phyloP scores from a whole-genome alignment of 2,797 vertebrate species.

The Mionectes olivaceus region DNA sequence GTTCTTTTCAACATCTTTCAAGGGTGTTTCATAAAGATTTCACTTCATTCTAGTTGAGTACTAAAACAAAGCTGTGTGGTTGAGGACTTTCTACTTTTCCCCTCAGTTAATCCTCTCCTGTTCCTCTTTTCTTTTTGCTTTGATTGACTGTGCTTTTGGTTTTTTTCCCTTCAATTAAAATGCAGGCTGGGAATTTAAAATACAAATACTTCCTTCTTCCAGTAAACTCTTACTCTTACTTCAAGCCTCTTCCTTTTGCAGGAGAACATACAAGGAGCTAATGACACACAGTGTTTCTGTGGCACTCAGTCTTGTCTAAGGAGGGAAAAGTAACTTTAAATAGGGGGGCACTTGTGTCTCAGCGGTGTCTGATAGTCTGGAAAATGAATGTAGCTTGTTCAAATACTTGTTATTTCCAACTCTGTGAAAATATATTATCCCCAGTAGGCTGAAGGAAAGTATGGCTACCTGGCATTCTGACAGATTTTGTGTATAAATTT shows the following conservation, averaged over 20 bases:
- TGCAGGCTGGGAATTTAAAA: neutral
- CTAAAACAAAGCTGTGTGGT: neutral
- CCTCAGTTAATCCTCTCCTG: neutral
- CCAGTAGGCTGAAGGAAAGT: neutral
- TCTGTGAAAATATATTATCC: constrained; percentile 1
- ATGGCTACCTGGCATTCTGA: neutral
- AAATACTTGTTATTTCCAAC: neutral
- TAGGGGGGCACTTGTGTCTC: neutral
- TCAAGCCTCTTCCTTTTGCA: neutral
- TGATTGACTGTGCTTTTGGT: neutral
- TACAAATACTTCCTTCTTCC: neutral
- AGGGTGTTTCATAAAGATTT: neutral
- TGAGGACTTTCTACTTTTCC: neutral
- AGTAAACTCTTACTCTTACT: neutral
- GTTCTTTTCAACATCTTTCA: neutral
- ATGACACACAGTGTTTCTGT: neutral
- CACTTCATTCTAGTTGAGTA: neutral
- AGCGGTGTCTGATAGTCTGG: neutral
- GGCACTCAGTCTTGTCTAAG: neutral
- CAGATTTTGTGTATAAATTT: constrained; percentile 2
- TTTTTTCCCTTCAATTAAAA: neutral
- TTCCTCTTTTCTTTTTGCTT: neutral
- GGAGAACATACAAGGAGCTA: neutral
- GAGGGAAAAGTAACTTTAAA: neutral
- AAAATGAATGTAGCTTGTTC: neutral